Base-by-base conservation (phyloP, 2,888 invertebrate species). In the Diadegma fenestrale region DNA sequence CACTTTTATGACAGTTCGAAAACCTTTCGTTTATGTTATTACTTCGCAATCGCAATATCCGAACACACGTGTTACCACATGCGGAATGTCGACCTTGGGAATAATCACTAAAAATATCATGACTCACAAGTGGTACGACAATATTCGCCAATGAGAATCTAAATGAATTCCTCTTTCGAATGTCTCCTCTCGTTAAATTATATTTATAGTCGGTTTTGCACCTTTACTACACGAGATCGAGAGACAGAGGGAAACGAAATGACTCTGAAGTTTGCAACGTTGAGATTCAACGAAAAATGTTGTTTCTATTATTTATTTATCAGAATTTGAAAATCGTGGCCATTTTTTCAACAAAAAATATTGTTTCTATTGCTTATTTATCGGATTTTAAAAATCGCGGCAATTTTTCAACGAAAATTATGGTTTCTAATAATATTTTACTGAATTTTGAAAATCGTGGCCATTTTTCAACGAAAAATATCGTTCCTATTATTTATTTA, bases 151-250 rank as follows among this genome's bases (percentile, higher is more conserved):
- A 43, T 48, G 45, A 63, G 61, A 22, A 43, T 84, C 64, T 41
- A n/a, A 61, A 37, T 71, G 66, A 30, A 76, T 58, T 66, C 66
- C 26, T 22, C 10, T 19, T 41, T 4, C 51, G 12, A 48, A 48
- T 41, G 45, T 17, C 22, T 30, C 37, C 45, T 41, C 48, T 69
- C 51, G 54, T 51, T 51, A 69, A 45, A 37, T 84, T 80, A 77
- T 77, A 80, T 80, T 84, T 77, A n/a, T n/a, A 77, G 77, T 45
- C 66, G 6, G 76, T 64, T 33, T 33, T 3, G 37, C 33, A 80
- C 14, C 71, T 73, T 84, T 64, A 84, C 69, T 45, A 71, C 58
- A 43, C 61, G 43, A 76, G 45, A 64, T 3, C 10, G 75, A 30
- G 37, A 45, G 17, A 48, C 17, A 41, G 73, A 37, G 30, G 37